Conservation (phyloP, 2,888 invertebrate species). For the Timema podura region DNA sequence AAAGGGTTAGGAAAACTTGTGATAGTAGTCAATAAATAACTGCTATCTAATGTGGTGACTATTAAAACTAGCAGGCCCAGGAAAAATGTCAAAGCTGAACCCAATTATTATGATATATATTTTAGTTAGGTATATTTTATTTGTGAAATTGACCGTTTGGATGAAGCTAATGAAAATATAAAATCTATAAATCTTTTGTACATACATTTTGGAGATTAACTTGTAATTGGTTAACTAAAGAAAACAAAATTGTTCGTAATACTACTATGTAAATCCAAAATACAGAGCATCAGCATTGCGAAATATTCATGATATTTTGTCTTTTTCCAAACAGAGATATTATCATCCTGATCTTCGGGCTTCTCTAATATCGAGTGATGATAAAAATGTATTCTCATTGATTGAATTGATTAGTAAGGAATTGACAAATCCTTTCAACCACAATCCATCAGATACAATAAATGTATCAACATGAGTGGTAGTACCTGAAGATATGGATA, state of each 20-base stretch:
- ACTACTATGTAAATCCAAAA: not conserved
- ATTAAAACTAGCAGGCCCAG: too few relatives aligned
- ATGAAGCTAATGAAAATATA: too few relatives aligned
- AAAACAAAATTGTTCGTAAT: not conserved
- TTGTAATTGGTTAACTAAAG: too few relatives aligned
- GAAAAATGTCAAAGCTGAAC: too few relatives aligned
- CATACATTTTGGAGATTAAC: too few relatives aligned
- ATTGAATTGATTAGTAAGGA: not conserved
- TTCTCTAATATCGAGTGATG: not conserved
- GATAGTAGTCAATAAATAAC: too few relatives aligned
- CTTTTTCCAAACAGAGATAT: not conserved
- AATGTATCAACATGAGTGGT: not conserved
- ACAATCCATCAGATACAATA: constrained; percentile 1
- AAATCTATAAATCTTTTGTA: too few relatives aligned
- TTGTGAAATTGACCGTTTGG: too few relatives aligned
- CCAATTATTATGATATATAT: too few relatives aligned
- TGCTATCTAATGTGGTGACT: too few relatives aligned
- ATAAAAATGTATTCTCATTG: not conserved
- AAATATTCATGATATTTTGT: not conserved
- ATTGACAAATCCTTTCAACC: not conserved
- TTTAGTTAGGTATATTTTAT: too few relatives aligned
- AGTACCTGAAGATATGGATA: not conserved
- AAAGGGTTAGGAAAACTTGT: too few relatives aligned
- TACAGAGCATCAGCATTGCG: not conserved
- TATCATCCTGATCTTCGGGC: constrained; percentile 11